Evolutionary conservation across 2,113 vertebrate genomes (phyloP), one percentile per base, ranked within the genome.

Genomic region (Pelecanus crispus): DNA sequence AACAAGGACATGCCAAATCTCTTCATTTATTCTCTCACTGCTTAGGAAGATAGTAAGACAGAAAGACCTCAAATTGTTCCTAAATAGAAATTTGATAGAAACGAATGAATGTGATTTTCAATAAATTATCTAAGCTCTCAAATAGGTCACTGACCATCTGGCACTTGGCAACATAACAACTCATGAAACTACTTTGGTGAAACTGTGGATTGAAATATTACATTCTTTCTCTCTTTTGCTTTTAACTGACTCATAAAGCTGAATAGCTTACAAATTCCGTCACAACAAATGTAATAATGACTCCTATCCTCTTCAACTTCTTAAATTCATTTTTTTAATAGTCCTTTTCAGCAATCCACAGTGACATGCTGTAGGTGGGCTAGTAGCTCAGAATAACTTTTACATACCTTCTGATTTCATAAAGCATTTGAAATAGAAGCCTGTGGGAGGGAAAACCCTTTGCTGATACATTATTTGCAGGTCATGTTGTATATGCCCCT

Each of bases 401-500:
- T 77, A 65, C 84, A 95, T 91, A 81, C 70, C 77, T 97, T 94
- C 94, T 95, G 85, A 96, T 97, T 94, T 94, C 87, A 86, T 78
- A 75, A 70, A 88, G 31, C 72, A 71, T 96, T 97, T 94, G 95
- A 97, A 98, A 98, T 97, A 98, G 97, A 97, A 97, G 66, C 67
- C 85, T 79, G 97, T 97, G 97, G 97, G 98, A 98, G 97, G 97
- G 96, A 97, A 97, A 97, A 94, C 94, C 96, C 94, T 97, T 97
- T 93, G 92, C 95, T 92, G 94, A 94, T 80, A 65, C 63, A 95
- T 97, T 98, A 96, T 97, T 97, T 97, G 91, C 93, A 96, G 97
- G 96, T 97, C 96, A 98, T 82, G 66, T 87, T 84, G 83, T 94
- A 96, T 92, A 95, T 97, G 88, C 53, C 96, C 77, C 84, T 86